Evolutionary conservation across 2,888 invertebrate species (phyloP).

Genomic region (Dusona sp.): DNA sequence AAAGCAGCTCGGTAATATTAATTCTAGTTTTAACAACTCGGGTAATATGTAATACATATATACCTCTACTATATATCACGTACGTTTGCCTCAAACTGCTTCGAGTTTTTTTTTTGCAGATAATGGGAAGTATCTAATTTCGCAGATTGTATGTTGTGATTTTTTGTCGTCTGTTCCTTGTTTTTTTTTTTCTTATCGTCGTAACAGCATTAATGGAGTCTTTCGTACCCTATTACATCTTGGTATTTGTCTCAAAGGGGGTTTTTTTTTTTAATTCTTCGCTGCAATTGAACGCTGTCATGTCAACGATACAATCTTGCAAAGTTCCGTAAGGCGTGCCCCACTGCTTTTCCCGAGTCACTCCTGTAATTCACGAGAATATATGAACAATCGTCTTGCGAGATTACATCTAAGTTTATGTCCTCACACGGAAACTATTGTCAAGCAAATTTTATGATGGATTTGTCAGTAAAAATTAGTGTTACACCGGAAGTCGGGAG

Average conservation of each 20-base stretch:
- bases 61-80: conserved; percentile 41
- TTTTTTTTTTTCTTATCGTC: conserved; percentile 8
- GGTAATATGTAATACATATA: conserved; percentile 54
- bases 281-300: conserved; percentile 42
- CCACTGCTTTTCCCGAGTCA: conserved; percentile 91
- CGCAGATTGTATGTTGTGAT: conserved; percentile 39
- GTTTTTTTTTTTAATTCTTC: not conserved
- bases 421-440: not conserved
- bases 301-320: conserved; percentile 94
- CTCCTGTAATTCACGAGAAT: conserved; percentile 87
- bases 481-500: not conserved
- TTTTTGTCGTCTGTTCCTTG: conserved; percentile 10
- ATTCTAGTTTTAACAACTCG: conserved; percentile 45
- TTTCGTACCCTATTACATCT: conserved; percentile 30
- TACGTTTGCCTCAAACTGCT: conserved; percentile 40
- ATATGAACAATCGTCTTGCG: conserved; percentile 62
- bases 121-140: conserved; percentile 43
- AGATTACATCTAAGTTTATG: not conserved
- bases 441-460: not conserved
- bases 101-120: not conserved
- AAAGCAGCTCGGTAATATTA: conserved; percentile 53
- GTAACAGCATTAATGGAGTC: conserved; percentile 59
- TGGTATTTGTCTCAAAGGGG: conserved; percentile 19
- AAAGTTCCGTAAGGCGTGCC: conserved; percentile 92
- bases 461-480: not conserved